Evolutionary conservation across 1,140 invertebrate genomes (phyloP), one percentile per base, ranked within the genome.

Genomic region (Triops cancriformis): DNA sequence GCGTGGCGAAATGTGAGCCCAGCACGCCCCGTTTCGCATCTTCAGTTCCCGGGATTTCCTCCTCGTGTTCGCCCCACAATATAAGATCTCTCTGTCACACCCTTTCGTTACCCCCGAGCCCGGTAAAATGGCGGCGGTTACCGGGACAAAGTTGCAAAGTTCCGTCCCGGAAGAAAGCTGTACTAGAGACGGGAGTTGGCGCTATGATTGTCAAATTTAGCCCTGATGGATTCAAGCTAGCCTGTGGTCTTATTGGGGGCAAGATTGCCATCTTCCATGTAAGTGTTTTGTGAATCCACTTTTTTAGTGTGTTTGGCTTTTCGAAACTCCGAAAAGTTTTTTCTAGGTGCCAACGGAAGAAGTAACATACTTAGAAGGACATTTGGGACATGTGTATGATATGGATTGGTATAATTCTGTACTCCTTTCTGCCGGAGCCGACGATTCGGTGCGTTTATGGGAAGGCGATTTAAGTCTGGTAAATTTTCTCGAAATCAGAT

Each of bases 141-240:
- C 43, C 42, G 9, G 75, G 75, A 76, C 75, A 76, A 64, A 26
- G 26, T 23, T 76, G 43, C 41, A 76, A 76, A 45, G 27, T 76
- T 10, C 75, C 75, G 1, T 51, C 75, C 10, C 51, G 51, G 14
- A 64, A 23, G 23, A 64, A 64, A 64, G 18, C 23, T 18, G 51
- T 64, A 12, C 7, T 64, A 28, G 75, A 45, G n/a, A 64, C 75
- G 6, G 10, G 7, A 1, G 23, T 31, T 28, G 75, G 75, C 18
- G 75, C 75, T 14, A 11, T 76, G 64, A 76, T 76, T 3, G 75
- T 64, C 0, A 51, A 28, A 9, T 76, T 51, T 41, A 43, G 42
- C 18, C 64, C 75, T 12, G 75, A 76, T 76, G 75, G 75, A 51
- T 28, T 64, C 27, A 51, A n/a, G 14, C 28, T 76, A 76, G 75